phyloP scores from a whole-genome alignment of 2,113 vertebrate genomes.

The Onychorhynchus coronatus region DNA sequence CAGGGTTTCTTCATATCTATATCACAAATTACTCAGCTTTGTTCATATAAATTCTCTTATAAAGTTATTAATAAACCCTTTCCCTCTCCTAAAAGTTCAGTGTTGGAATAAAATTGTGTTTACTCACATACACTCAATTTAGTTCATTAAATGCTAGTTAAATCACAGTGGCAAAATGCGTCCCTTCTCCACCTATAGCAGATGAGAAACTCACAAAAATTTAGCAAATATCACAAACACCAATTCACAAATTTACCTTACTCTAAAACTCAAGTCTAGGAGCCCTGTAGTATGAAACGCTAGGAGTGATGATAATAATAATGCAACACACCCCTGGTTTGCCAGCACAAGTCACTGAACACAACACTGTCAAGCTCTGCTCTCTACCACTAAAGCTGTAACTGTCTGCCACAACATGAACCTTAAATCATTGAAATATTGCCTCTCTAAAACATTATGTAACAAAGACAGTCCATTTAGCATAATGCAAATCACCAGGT shows the following conservation, averaged over 20 bases:
- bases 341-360: not conserved
- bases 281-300: not conserved
- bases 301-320: not conserved
- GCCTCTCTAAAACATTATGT: not conserved
- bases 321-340: not conserved
- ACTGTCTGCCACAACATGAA: not conserved
- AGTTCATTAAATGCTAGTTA: not conserved
- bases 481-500: not conserved
- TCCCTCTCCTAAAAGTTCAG: not conserved
- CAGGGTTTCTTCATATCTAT: not conserved
- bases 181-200: not conserved
- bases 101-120: not conserved
- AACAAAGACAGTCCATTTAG: not conserved
- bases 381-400: not conserved
- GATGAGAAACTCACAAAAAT: not conserved
- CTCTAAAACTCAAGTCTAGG: not conserved
- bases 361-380: not conserved
- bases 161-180: not conserved
- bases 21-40: not conserved
- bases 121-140: not conserved
- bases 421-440: fast-evolving
- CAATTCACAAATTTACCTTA: not conserved
- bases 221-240: not conserved
- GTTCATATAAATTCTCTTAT: not conserved
- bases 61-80: not conserved